Base-by-base conservation (phyloP, 2,113 vertebrate genomes). In the Larimichthys polyactis region DNA sequence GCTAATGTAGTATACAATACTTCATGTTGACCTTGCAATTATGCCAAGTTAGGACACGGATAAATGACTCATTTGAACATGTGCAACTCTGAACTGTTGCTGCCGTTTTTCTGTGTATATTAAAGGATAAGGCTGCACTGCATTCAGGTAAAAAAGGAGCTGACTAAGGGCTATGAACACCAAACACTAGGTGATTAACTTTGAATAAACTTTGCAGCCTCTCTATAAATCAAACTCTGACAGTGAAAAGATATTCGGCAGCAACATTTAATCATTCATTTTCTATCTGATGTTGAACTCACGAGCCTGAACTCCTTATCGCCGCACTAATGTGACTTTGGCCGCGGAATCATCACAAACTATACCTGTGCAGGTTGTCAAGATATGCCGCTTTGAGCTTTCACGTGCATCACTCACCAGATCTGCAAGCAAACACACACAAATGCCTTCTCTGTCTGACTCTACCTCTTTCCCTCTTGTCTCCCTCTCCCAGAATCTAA, bases 171-270 rank as follows among this genome's bases (percentile, higher is more conserved):
- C 8, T 36, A 46, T 20, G 43, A 74, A 64, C 32, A 71, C 32
- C 4, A 52, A 77, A 44, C 11, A 63, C 48, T 4, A 10, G 29
- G 24, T 36, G 32, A 12, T 58, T 76, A 44, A 79, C 54, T 59
- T 9, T 63, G 68, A 63, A 72, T 59, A 72, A 80, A 83, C 51
- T 54, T 60, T 71, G 62, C 63, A 73, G 74, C 60, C 55, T 68
- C 72, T 57, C 49, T 46, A 85, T 78, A 75, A 85, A 87, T 83
- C 74, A 81, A 68, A 1, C 19, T 3, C 48, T 54, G 74, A 75
- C 64, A 74, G 58, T 68, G 54, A 62, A 49, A 55, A 82, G 66
- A 72, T 66, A 73, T 76, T 71, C 63, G 29, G 73, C 0, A 27
- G 78, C 57, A 73, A 67, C 40, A 51, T 86, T 82, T 75, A 14